Base-by-base conservation (phyloP, 2,888 invertebrate species). In the Bhutanitis thaidina region DNA sequence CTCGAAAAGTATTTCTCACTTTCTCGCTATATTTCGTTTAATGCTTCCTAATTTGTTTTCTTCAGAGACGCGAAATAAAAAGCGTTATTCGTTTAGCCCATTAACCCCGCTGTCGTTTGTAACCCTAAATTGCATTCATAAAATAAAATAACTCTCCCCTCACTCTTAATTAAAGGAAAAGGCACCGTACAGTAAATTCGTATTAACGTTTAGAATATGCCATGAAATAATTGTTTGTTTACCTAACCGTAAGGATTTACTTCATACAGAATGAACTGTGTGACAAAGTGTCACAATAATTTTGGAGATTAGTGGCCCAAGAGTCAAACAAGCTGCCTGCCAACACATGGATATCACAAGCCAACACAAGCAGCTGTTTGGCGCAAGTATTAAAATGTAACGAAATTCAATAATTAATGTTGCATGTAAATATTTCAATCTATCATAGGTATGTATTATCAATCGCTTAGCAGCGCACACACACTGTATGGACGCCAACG, bases 61-160 rank as follows among this genome's bases (percentile, higher is more conserved):
- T 43, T 27, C 16, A 13, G 35, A 54, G 52, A 52, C 32, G 39
- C 52, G 57, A 57, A 62, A 68, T 65, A 71, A 69, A 72, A 72
- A 64, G 50, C 46, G 49, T 56, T 60, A 67, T 70, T 67, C 52
- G 46, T 67, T 62, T 64, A 62, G 56, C 59, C 61, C 70, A 64
- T 72, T 75, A 73, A 67, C 65, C 59, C 56, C 44, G 3, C 55
- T 55, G 64, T 65, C 71, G 50, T 72, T 71, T 69, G 71, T 68
- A 29, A 61, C 54, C 60, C 60, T 56, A 54, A 69, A 76, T 64
- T 67, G 60, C 71, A 61, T 60, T 67, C 65, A 75, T 73, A 76
- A 78, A 77, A 72, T 70, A 65, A 69, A 67, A 65, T 71, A 62
- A 65, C 30, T 30, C 62, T 65, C 60, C 20, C 43, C 64, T 65